Conservation (phyloP, 1,140 invertebrate genomes). For the Ganaspis sp. region DNA sequence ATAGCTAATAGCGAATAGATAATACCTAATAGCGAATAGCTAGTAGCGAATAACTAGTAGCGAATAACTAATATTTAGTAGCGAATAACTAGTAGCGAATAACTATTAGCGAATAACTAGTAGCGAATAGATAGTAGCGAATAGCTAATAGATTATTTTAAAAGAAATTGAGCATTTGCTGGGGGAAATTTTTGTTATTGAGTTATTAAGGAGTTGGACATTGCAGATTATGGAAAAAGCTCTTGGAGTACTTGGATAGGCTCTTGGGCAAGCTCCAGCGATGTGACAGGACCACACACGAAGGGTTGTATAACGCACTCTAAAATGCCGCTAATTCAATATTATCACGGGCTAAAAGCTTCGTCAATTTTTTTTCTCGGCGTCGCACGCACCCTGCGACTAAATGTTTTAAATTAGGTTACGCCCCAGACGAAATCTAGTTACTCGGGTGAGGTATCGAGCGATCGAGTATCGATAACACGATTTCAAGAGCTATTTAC, state of each 20-base stretch:
- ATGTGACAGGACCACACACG: slow-evolving; percentile 67
- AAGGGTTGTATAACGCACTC: slow-evolving; percentile 62
- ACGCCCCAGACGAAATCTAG: slow-evolving; percentile 48
- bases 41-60: too few species aligned
- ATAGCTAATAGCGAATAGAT: too few species aligned
- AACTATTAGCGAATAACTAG: too few species aligned
- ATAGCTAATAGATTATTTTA: not conserved
- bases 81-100: too few species aligned
- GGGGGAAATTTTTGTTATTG: too few species aligned
- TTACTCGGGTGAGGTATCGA: slow-evolving; percentile 52
- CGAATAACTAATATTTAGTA: too few species aligned
- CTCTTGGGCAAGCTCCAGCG: not conserved
- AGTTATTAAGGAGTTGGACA: not conserved
- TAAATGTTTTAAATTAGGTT: slow-evolving; percentile 68
- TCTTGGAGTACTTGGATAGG: not conserved
- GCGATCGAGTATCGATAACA: slow-evolving; percentile 53
- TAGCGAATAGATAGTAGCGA: too few species aligned
- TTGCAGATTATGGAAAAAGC: not conserved
- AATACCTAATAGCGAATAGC: too few species aligned
- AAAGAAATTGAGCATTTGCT: not conserved
- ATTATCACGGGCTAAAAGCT: slow-evolving; percentile 68
- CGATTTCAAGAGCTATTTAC: slow-evolving; percentile 35
- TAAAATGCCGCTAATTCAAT: slow-evolving; percentile 63
- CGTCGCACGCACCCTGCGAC: not conserved
- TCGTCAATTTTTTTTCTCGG: slow-evolving; percentile 64